Conservation (phyloP, 2,888 invertebrate species). For the Caenorhabditis angaria region DNA sequence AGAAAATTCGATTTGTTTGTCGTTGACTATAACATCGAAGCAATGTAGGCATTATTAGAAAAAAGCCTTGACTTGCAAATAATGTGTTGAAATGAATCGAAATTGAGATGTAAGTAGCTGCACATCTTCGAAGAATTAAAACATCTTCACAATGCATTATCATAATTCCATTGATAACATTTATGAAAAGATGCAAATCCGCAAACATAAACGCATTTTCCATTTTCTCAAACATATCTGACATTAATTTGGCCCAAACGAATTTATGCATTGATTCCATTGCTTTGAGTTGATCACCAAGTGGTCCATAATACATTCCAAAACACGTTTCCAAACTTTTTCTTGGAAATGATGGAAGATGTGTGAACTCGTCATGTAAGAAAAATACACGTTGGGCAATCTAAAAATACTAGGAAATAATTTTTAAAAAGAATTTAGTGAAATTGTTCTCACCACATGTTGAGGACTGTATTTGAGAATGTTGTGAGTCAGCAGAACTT, state of each 20-base stretch:
- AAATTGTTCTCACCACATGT: constrained; percentile 59
- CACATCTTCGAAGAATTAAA: constrained; percentile 88
- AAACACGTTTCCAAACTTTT: constrained; percentile 96
- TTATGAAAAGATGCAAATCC: constrained; percentile 95
- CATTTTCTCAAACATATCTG: constrained; percentile 72
- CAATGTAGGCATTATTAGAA: constrained; percentile 95
- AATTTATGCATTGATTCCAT: constrained; percentile 97
- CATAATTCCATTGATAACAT: constrained; percentile 92
- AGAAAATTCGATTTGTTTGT: constrained; percentile 92
- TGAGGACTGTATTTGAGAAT: constrained; percentile 73
- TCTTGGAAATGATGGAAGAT: constrained; percentile 94
- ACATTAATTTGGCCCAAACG: constrained; percentile 87
- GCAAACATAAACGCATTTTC: constrained; percentile 76
- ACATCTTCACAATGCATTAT: constrained; percentile 96
- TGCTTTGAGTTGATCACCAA: constrained; percentile 82
- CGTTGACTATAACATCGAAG: constrained; percentile 95
- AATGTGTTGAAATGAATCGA: constrained; percentile 98
- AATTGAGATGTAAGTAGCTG: constrained; percentile 96
- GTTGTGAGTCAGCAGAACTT: constrained; percentile 77
- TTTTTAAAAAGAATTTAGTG: not conserved
- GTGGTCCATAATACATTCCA: constrained; percentile 81
- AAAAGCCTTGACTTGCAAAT: constrained; percentile 86
- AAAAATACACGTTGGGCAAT: constrained; percentile 96
- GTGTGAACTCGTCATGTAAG: constrained; percentile 97
- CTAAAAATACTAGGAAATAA: constrained; percentile 74